phyloP scores from a whole-genome alignment of 2,113 vertebrate species.

The Taurulus bubalis region DNA sequence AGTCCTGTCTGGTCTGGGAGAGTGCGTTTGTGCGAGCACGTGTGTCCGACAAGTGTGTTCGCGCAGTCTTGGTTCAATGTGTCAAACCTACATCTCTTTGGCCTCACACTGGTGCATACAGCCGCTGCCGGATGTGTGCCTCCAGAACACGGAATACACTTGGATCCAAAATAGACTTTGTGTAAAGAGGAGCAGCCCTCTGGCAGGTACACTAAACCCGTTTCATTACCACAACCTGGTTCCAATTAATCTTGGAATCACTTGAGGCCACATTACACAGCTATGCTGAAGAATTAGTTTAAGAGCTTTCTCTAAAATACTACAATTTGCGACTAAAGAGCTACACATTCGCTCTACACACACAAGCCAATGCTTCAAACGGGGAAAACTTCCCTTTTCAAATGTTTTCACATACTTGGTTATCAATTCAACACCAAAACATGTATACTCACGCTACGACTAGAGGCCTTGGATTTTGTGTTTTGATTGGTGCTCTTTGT shows the following conservation, averaged over 20 bases:
- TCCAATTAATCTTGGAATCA: slow-evolving; percentile 55
- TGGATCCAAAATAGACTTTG: slow-evolving; percentile 23
- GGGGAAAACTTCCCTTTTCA: neutral
- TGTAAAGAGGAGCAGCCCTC: slow-evolving; percentile 26
- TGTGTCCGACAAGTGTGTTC: slow-evolving; percentile 1
- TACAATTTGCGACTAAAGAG: slow-evolving; percentile 7
- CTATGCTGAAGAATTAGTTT: slow-evolving; percentile 34
- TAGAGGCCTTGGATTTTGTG: neutral
- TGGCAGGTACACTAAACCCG: slow-evolving; percentile 36
- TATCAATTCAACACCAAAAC: slow-evolving; percentile 16
- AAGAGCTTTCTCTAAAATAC: slow-evolving; percentile 35
- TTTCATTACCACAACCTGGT: slow-evolving; percentile 48
- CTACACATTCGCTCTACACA: neutral
- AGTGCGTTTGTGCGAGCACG: slow-evolving; percentile 25
- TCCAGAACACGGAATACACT: slow-evolving; percentile 3
- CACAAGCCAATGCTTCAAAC: neutral
- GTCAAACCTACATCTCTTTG: slow-evolving; percentile 25
- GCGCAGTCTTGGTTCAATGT: neutral
- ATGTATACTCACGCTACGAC: neutral
- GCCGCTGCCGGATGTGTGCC: slow-evolving; percentile 10
- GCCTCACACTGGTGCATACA: slow-evolving; percentile 17
- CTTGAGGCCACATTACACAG: slow-evolving; percentile 44
- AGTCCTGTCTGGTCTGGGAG: slow-evolving; percentile 48
- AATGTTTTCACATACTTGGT: slow-evolving; percentile 12
- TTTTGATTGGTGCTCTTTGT: slow-evolving; percentile 24